Percentiles rank a stretch among this genome's conserved stretches.
These are phyloP conservation scores for Hymenopus coronatus DNA, from an alignment of 2,888 invertebrate species.

Conservation along the genomic window DNA sequence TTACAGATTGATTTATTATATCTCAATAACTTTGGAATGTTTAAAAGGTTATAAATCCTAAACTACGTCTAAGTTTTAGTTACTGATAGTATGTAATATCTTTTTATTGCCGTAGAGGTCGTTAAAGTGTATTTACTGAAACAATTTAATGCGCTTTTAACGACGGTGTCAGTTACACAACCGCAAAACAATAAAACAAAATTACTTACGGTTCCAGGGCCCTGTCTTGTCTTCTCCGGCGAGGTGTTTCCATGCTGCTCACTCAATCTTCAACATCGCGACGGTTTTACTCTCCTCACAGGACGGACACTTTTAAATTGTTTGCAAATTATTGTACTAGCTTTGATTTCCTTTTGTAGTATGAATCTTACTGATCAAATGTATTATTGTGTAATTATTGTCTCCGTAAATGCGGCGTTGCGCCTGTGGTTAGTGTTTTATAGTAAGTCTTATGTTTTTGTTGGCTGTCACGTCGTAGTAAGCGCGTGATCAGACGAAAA, in stretches of 20 bases:
- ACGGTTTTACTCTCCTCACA: neutral
- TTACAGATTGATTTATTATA: too few relatives aligned
- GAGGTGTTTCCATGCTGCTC: neutral
- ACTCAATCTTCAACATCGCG: neutral
- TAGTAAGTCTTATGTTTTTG: neutral
- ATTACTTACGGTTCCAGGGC: neutral
- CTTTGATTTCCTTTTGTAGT: neutral
- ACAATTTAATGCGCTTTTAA: too few relatives aligned
- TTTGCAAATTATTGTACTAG: neutral
- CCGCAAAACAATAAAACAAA: neutral
- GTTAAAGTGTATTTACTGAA: too few relatives aligned
- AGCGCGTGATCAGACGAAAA: neutral
- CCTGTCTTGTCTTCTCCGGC: neutral
- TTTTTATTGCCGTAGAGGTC: too few relatives aligned
- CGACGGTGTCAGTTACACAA: too few relatives aligned
- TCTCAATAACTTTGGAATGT: too few relatives aligned
- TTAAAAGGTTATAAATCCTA: too few relatives aligned
- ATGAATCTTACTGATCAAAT: neutral
- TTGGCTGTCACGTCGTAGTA: neutral
- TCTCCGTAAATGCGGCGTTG: neutral
- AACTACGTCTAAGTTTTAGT: too few relatives aligned
- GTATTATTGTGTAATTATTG: neutral
- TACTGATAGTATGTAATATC: too few relatives aligned
- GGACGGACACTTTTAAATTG: neutral
- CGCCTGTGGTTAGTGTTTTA: neutral